Evolutionary conservation across 2,797 vertebrate genomes (phyloP).

Genomic region (Sciurus carolinensis): DNA sequence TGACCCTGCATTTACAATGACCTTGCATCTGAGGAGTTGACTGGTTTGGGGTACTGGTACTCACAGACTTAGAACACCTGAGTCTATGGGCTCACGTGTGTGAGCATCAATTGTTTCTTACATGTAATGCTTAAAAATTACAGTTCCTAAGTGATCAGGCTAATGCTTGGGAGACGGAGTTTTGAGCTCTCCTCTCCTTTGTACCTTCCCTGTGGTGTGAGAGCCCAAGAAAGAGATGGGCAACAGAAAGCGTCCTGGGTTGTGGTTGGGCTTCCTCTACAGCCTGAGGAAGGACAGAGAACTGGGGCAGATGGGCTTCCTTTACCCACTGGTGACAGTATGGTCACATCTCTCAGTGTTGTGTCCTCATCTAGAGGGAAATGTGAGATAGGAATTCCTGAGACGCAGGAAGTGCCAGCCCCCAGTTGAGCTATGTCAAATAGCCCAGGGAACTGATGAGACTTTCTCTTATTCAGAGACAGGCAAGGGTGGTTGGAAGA

Average conservation of each 20-base stretch:
- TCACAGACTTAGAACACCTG: neutral
- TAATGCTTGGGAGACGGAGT: neutral
- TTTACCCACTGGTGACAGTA: neutral
- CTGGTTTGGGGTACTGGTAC: neutral
- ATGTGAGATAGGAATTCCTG: neutral
- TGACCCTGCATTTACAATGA: neutral
- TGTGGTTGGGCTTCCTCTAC: neutral
- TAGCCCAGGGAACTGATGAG: neutral
- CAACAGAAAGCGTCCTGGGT: neutral
- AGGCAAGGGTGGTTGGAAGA: neutral
- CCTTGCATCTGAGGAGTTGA: neutral
- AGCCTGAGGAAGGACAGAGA: rapidly evolving
- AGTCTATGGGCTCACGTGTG: neutral
- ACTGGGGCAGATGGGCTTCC: neutral
- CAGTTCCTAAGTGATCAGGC: neutral
- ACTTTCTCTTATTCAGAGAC: neutral
- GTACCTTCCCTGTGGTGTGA: neutral
- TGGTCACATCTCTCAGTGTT: too few relatives aligned
- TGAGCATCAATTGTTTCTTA: neutral
- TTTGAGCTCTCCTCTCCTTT: neutral
- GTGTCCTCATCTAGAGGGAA: too few relatives aligned
- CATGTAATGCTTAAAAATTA: neutral
- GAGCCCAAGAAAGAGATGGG: neutral
- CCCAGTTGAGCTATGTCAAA: neutral
- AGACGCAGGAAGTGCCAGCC: neutral